phyloP scores from a whole-genome alignment of 2,888 invertebrate genomes.

The Drosophila incognita region DNA sequence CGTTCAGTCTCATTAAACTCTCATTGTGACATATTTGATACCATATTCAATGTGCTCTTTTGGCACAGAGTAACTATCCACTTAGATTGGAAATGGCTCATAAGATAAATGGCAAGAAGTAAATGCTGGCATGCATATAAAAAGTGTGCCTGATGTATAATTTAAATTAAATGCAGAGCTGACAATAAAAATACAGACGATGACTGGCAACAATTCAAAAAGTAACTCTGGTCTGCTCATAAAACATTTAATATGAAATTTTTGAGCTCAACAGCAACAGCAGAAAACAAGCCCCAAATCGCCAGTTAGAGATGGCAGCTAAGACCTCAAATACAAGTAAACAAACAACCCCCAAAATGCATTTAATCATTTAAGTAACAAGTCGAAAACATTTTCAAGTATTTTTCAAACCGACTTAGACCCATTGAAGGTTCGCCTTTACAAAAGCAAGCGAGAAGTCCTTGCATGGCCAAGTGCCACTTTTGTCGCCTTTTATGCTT shows the following conservation, averaged over 20 bases:
- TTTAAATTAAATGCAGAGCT: slow-evolving; percentile 82
- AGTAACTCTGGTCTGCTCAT: slow-evolving; percentile 65
- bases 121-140: slow-evolving; percentile 60
- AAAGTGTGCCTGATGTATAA: slow-evolving; percentile 68
- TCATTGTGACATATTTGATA: background rate
- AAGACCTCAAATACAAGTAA: slow-evolving; percentile 25
- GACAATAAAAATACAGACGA: slow-evolving; percentile 74
- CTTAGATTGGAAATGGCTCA: slow-evolving; percentile 41
- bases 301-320: slow-evolving; percentile 38
- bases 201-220: slow-evolving; percentile 60
- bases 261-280: slow-evolving; percentile 38
- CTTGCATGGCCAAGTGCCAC: slow-evolving; percentile 68
- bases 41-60: background rate
- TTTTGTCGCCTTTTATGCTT: slow-evolving; percentile 81
- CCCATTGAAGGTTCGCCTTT: slow-evolving; percentile 38
- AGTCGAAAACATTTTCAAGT: slow-evolving; percentile 54
- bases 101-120: slow-evolving; percentile 58
- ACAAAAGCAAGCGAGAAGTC: slow-evolving; percentile 38
- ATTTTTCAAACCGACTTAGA: slow-evolving; percentile 24
- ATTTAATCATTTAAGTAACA: slow-evolving; percentile 77
- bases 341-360: slow-evolving; percentile 60
- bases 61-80: slow-evolving; percentile 24
- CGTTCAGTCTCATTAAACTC: background rate
- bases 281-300: slow-evolving; percentile 25
- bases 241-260: slow-evolving; percentile 80